phyloP scores from a whole-genome alignment of 2,797 vertebrate genomes.

The Pseudotriccus pelzelni region DNA sequence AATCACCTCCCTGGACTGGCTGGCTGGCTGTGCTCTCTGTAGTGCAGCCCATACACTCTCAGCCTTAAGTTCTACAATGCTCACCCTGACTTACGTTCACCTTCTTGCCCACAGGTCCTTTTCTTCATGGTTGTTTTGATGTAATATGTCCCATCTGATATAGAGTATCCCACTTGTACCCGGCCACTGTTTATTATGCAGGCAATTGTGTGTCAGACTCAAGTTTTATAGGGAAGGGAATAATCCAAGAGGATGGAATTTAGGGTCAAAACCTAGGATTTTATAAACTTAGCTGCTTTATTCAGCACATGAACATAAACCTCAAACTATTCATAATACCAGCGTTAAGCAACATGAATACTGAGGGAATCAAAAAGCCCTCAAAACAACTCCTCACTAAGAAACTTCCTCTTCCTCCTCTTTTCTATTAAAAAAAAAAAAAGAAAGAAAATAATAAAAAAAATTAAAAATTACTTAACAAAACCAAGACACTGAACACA shows the following conservation, averaged over 20 bases:
- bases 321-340: neutral
- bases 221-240: neutral
- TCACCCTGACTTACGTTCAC: fast-evolving
- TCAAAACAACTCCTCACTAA: neutral
- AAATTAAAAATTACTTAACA: neutral
- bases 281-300: neutral
- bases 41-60: neutral
- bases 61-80: neutral
- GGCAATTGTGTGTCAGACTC: neutral
- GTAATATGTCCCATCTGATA: neutral
- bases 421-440: neutral
- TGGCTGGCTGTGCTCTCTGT: neutral
- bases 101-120: neutral
- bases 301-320: neutral
- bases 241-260: neutral
- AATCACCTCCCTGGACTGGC: neutral
- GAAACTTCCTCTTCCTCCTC: neutral
- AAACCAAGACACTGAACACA: neutral
- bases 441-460: neutral
- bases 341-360: neutral
- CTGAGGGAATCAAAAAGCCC: neutral
- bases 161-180: neutral
- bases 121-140: neutral
- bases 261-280: neutral
- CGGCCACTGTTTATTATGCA: neutral